These are phyloP conservation scores for Ormyrus pomaceus DNA, from an alignment of 2,888 invertebrate genomes.

Conservation along the genomic window DNA sequence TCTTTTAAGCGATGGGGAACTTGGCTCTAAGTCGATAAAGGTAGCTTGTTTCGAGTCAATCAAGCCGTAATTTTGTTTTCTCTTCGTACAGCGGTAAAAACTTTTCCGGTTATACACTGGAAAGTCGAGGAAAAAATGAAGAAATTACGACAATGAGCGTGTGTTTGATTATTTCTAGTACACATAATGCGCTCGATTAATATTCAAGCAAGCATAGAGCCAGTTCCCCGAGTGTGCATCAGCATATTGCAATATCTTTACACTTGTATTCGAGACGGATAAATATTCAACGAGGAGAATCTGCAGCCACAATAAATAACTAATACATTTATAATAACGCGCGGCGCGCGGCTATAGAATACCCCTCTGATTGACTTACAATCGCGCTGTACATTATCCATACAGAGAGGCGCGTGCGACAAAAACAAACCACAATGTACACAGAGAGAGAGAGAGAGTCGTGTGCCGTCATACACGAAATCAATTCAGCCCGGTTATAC, in stretches of 20 bases:
- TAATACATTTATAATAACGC: constrained; percentile 13
- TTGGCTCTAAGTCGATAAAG: no score
- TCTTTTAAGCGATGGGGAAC: no score
- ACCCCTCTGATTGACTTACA: background rate
- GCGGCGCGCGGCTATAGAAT: background rate
- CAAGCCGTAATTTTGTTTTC: no score
- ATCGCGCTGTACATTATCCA: constrained; percentile 4
- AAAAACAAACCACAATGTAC: background rate
- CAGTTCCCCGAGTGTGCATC: background rate
- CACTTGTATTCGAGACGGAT: background rate
- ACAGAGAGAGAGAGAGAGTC: background rate
- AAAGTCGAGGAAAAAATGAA: no score
- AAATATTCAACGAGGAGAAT: constrained; percentile 11
- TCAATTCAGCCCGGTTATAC: constrained; percentile 26
- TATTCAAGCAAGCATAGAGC: background rate
- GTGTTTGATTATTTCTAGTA: background rate
- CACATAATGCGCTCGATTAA: background rate
- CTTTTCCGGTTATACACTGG: no score
- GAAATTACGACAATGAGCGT: background rate
- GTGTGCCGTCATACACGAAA: constrained; percentile 12
- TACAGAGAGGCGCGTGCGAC: no score
- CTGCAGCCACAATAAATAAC: constrained; percentile 6
- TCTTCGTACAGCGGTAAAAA: no score
- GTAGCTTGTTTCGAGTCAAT: no score
- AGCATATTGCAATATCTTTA: background rate